A percentile compares a stretch with the other conserved stretches of the same genome.
Evolutionary conservation across 2,113 vertebrate genomes (phyloP).

Genomic region (Vidua chalybeata): DNA sequence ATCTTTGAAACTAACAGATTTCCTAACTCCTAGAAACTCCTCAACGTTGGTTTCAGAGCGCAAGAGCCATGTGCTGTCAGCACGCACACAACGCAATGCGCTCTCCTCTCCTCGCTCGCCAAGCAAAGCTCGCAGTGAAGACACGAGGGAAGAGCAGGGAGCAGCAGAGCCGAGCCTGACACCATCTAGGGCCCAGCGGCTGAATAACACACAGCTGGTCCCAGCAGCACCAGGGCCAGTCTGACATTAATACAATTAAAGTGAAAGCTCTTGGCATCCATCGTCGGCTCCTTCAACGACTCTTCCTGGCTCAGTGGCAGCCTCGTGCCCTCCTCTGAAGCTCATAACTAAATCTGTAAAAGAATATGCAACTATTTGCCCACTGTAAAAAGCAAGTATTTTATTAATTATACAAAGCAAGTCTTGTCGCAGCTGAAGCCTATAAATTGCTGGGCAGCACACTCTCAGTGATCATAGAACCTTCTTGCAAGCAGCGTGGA

Average conservation of each 20-base stretch:
- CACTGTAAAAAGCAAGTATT: not conserved
- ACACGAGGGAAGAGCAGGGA: not conserved
- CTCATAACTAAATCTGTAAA: not conserved
- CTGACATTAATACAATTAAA: not conserved
- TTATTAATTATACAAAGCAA: not conserved
- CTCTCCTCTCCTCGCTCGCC: not conserved
- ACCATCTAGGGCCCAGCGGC: not conserved
- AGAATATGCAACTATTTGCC: not conserved
- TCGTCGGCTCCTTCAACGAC: not conserved
- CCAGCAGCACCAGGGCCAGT: not conserved
- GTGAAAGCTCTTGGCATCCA: not conserved
- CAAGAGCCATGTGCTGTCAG: too few relatives aligned
- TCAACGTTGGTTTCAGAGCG: not conserved
- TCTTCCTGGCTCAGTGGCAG: not conserved
- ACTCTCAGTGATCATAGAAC: not conserved
- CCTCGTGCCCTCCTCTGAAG: not conserved
- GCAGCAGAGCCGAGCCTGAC: not conserved
- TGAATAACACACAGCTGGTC: not conserved
- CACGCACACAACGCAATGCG: rapidly evolving
- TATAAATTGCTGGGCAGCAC: not conserved
- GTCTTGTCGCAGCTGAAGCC: not conserved
- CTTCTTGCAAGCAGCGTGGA: not conserved
- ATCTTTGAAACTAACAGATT: not conserved
- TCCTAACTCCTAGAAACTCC: not conserved
- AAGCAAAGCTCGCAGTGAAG: not conserved